phyloP scores from a whole-genome alignment of 2,797 vertebrate genomes.

The Cyclopterus lumpus region DNA sequence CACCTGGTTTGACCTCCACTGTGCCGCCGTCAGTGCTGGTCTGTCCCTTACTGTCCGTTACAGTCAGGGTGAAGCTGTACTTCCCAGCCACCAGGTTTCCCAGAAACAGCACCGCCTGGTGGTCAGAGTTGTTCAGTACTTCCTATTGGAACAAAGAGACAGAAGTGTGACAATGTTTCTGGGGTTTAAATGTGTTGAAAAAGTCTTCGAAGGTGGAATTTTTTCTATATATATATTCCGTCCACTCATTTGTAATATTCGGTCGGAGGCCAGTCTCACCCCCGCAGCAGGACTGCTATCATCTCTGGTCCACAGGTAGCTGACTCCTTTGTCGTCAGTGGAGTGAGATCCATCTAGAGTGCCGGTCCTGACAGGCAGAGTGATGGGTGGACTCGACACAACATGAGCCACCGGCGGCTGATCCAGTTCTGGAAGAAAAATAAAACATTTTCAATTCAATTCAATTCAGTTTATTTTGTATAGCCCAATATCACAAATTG shows the following conservation, averaged over 20 bases:
- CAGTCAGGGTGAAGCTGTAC: constrained; percentile 92
- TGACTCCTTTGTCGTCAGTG: constrained; percentile 92
- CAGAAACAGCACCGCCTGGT: constrained; percentile 92
- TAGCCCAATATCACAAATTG: too few relatives aligned
- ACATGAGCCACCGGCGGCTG: constrained; percentile 90
- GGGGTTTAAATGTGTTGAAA: not conserved
- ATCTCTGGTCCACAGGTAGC: constrained; percentile 92
- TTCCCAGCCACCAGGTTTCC: constrained; percentile 95
- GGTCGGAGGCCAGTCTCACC: constrained; percentile 79
- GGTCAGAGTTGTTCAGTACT: constrained; percentile 95
- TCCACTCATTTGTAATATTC: not conserved
- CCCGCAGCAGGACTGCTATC: constrained; percentile 95
- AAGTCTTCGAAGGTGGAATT: not conserved
- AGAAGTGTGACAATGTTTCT: not conserved
- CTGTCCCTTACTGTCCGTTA: constrained; percentile 96
- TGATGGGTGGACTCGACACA: constrained; percentile 85
- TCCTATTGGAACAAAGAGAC: constrained; percentile 81
- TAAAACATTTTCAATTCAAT: too few relatives aligned
- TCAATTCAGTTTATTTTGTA: too few relatives aligned
- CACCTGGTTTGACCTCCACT: constrained; percentile 94
- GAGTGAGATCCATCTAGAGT: constrained; percentile 92
- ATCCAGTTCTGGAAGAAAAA: constrained; percentile 88
- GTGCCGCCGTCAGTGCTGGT: constrained; percentile 84
- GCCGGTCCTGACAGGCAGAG: constrained; percentile 88
- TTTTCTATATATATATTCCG: not conserved